phyloP scores from a whole-genome alignment of 2,113 vertebrate genomes.

The Solea senegalensis region DNA sequence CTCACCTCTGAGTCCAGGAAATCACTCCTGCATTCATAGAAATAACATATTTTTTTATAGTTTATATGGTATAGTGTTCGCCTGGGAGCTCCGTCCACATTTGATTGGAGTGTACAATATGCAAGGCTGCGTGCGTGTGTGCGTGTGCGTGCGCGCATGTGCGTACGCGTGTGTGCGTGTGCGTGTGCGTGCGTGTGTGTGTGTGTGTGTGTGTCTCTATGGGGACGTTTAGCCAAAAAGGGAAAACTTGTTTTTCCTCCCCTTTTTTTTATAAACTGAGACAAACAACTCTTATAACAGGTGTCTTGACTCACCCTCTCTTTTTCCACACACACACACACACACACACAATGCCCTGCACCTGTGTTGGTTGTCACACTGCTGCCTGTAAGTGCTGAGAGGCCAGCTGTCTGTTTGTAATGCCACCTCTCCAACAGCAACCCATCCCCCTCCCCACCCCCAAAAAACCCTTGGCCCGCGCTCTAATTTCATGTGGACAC shows the following conservation, averaged over 20 bases:
- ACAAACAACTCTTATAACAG: constrained; percentile 57
- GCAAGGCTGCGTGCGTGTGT: background rate
- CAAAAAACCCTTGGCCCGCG: constrained; percentile 34
- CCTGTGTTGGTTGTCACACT: constrained; percentile 74
- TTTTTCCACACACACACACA: constrained; percentile 28
- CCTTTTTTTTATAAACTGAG: constrained; percentile 6
- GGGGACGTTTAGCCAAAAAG: constrained; percentile 30
- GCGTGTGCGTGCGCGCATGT: too few relatives aligned
- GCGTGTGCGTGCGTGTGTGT: too few relatives aligned
- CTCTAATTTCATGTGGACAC: constrained; percentile 53
- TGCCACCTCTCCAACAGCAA: constrained; percentile 48
- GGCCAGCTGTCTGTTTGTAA: constrained; percentile 77
- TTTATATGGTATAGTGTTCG: too few relatives aligned
- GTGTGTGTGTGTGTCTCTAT: background rate
- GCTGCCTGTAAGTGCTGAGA: constrained; percentile 59
- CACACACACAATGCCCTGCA: constrained; percentile 65
- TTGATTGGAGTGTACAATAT: background rate
- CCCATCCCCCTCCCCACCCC: constrained; percentile 7
- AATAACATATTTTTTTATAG: too few relatives aligned
- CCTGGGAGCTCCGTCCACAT: background rate
- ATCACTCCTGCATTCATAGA: too few relatives aligned
- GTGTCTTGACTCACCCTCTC: constrained; percentile 43
- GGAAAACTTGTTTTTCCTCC: constrained; percentile 19
- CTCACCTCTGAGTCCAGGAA: too few relatives aligned
- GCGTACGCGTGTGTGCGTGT: too few relatives aligned